Percentiles rank a stretch among this genome's conserved stretches.
Evolutionary conservation across 2,888 invertebrate genomes (phyloP).

Genomic region (Tetranychus truncatus): DNA sequence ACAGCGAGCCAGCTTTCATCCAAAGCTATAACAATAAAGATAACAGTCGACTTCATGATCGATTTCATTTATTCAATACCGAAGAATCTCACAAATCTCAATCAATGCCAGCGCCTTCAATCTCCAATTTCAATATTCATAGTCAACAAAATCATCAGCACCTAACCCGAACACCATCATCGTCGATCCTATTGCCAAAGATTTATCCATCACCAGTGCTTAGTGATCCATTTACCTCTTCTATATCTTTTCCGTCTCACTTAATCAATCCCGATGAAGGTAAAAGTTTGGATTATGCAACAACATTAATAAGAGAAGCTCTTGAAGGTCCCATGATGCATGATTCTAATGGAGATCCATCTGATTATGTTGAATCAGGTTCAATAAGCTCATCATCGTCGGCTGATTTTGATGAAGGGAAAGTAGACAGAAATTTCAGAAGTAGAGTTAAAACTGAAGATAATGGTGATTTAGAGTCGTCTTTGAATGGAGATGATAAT

Average conservation of each 20-base stretch:
- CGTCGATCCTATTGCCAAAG: neutral
- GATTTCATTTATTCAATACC: neutral
- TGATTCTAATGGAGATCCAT: neutral
- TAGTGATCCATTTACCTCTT: neutral
- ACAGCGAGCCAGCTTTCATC: neutral
- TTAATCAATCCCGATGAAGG: neutral
- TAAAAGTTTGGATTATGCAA: constrained; percentile 7
- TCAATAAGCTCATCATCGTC: neutral
- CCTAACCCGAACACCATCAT: neutral
- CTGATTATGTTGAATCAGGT: neutral
- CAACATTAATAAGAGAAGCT: neutral
- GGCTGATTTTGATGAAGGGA: neutral
- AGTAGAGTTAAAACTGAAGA: neutral
- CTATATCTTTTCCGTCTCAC: neutral
- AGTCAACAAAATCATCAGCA: neutral
- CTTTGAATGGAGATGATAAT: neutral
- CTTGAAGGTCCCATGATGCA: neutral
- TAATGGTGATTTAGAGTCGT: neutral
- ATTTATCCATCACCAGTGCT: neutral
- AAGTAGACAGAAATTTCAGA: neutral
- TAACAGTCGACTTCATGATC: neutral
- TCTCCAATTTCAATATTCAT: neutral
- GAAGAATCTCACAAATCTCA: neutral
- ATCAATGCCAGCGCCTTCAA: neutral
- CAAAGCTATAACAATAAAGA: neutral